Conservation (phyloP, 2,113 vertebrate species). For the Mormyrus lacerda region DNA sequence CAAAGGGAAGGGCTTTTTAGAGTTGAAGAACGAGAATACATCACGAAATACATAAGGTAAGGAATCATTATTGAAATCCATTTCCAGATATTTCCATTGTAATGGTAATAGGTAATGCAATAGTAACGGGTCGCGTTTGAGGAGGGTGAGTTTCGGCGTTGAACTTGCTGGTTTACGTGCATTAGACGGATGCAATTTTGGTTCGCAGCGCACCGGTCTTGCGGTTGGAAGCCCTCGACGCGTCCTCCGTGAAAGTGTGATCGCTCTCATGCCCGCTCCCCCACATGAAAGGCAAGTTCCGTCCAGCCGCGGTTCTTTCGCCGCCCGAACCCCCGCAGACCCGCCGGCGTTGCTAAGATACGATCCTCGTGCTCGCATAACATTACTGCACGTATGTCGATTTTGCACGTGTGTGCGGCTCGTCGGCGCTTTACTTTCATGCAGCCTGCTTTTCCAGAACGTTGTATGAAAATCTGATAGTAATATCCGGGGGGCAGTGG, state of each 20-base stretch:
- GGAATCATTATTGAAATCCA: background rate
- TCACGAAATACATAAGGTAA: slow-evolving; percentile 17
- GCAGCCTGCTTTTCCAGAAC: background rate
- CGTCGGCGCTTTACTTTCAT: background rate
- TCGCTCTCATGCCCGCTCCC: background rate
- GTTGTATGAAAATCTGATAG: background rate
- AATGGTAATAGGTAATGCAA: background rate
- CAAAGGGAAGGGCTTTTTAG: slow-evolving; percentile 11
- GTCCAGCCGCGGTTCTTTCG: background rate
- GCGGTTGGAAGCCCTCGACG: background rate
- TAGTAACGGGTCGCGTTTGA: background rate
- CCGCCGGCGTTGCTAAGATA: slow-evolving; percentile 19
- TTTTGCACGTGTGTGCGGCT: background rate
- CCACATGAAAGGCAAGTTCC: background rate
- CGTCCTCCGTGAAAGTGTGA: background rate
- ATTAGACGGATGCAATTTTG: background rate
- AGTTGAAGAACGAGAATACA: slow-evolving; percentile 7
- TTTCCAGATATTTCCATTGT: background rate
- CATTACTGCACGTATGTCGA: background rate
- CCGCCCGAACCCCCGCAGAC: background rate
- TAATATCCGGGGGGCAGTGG: background rate
- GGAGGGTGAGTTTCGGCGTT: background rate
- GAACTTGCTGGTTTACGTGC: background rate
- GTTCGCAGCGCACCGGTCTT: background rate
- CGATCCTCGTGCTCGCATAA: background rate